Conservation (phyloP, 2,113 vertebrate species). For the Camelus bactrianus region DNA sequence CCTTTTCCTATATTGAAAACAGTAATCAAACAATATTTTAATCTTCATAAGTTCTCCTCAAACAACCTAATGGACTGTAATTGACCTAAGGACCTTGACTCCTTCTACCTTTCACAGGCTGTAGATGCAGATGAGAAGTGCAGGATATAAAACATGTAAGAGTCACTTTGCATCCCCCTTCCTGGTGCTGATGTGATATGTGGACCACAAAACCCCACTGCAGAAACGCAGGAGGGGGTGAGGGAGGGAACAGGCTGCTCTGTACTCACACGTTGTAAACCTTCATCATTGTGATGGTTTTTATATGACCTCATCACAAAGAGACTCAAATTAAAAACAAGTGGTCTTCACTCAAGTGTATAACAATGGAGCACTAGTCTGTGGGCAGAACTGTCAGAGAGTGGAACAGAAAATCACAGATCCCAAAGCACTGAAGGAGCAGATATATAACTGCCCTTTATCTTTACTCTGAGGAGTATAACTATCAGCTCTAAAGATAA, state of each 20-base stretch:
- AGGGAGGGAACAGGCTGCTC: background rate
- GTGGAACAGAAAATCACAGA: background rate
- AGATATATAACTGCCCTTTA: background rate
- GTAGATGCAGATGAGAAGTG: background rate
- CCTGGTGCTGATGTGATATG: background rate
- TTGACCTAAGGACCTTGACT: background rate
- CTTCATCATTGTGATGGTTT: background rate
- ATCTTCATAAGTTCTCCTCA: background rate
- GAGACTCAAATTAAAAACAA: background rate
- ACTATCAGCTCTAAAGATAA: background rate
- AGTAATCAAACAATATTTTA: background rate
- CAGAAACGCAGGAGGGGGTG: accelerated
- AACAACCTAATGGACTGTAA: background rate
- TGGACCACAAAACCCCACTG: background rate
- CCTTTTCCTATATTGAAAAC: background rate
- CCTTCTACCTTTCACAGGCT: background rate
- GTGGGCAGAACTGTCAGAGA: background rate
- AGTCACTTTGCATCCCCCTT: background rate
- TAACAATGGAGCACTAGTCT: background rate
- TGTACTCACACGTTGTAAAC: background rate
- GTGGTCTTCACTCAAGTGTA: background rate
- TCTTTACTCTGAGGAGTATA: background rate
- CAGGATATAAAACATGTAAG: background rate
- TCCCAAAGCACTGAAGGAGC: background rate
- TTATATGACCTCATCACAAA: background rate